Evolutionary conservation across 2,113 vertebrate genomes (phyloP), one percentile per base, ranked within the genome.

Genomic region (Hemiprocne comata): DNA sequence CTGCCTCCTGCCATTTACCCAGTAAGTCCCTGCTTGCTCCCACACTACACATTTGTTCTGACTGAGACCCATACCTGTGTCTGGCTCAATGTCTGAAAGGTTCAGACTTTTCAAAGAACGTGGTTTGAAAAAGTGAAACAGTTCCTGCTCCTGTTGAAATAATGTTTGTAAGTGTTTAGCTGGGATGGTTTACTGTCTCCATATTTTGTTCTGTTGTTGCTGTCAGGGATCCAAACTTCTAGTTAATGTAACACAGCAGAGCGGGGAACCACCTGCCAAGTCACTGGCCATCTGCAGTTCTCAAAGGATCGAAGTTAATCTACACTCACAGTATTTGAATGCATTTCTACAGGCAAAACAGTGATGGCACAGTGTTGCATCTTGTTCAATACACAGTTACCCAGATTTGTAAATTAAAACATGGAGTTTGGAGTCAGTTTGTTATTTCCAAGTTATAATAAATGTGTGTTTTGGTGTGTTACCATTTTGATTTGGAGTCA

Each of bases 1-100:
- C 19, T 2, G 1, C 5, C 0, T 73, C 18, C 40, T 90, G 25
- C 55, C 13, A 5, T 36, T 90, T 82, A 40, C 46, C 48, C 3
- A 0, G 3, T 33, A 64, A 67, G 58, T 85, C 54, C 54, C 23
- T 57, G 15, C 48, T 94, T 66, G 9, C 28, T 65, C 24, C 46
- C 12, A 3, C 1, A 1, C 83, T 38, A 60, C 1, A 0, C 48
- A 17, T 34, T 88, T 0, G 0, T 54, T 84, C 67, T 74, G 73
- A 12, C 48, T 77, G 85, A 44, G 34, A 54, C 40, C 2, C 1
- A 48, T 51, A 26, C n/a, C 55, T 86, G 29, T n/a, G 46, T 79
- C 62, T 89, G 61, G 25, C 65, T 87, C 60, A 55, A 58, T 10
- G 4, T 75, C 48, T 72, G 57, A 46, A 79, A 72, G 26, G 19